Conservation (phyloP, 1,140 invertebrate genomes). For the Drosophila quadrilineata region DNA sequence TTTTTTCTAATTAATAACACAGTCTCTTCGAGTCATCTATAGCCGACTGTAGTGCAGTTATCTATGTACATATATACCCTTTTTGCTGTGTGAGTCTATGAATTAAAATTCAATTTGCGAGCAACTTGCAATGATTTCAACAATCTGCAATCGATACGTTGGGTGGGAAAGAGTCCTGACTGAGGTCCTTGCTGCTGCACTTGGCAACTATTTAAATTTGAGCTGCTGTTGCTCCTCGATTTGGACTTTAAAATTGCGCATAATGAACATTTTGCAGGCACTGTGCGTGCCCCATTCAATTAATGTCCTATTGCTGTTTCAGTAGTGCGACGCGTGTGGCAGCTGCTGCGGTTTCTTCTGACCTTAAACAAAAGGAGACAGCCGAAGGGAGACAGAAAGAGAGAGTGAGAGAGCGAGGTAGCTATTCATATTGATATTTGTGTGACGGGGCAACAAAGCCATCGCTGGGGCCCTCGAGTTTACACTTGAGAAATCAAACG, state of each 20-base stretch:
- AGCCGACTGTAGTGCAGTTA: no score
- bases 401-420: background rate
- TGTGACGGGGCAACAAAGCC: constrained; percentile 47
- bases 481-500: constrained; percentile 77
- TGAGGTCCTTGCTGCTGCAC: background rate
- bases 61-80: no score
- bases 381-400: background rate
- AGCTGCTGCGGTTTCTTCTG: constrained; percentile 26
- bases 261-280: constrained; percentile 34
- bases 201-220: constrained; percentile 22
- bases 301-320: constrained; percentile 43
- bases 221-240: constrained; percentile 21
- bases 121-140: constrained; percentile 30
- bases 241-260: constrained; percentile 36
- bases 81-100: no score
- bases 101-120: constrained; percentile 1
- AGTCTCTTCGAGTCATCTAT: no score
- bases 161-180: background rate
- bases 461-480: constrained; percentile 40
- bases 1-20: no score
- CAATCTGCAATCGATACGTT: no score
- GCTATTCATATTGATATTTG: constrained; percentile 67
- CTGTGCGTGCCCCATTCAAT: constrained; percentile 51
- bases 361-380: background rate
- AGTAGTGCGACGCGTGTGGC: constrained; percentile 30